These are phyloP conservation scores for Archegozetes longisetosus DNA, from an alignment of 1,140 invertebrate genomes.

Conservation along the genomic window DNA sequence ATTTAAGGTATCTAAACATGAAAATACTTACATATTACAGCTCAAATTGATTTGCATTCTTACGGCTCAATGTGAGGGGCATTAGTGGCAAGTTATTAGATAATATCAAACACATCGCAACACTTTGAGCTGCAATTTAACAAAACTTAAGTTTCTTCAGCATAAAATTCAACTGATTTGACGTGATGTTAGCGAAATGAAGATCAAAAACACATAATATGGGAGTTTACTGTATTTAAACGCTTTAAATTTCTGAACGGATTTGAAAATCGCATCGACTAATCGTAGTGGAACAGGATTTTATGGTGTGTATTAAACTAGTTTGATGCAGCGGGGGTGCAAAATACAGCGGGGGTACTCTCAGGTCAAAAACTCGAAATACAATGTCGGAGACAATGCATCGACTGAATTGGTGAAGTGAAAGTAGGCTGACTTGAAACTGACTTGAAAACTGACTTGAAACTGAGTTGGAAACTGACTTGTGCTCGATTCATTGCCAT, in stretches of 20 bases:
- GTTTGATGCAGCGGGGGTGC: not conserved
- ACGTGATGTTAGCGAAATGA: too few species aligned
- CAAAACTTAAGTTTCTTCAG: too few species aligned
- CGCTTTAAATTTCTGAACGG: not conserved
- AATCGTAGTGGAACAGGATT: not conserved
- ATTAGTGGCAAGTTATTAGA: too few species aligned
- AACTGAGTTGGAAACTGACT: not conserved
- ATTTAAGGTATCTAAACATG: too few species aligned
- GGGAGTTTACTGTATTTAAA: not conserved
- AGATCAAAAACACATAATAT: too few species aligned
- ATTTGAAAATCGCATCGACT: not conserved
- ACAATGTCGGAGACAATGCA: not conserved
- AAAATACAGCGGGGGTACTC: not conserved
- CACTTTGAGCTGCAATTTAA: too few species aligned
- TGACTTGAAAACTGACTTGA: not conserved
- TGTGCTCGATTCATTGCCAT: not conserved
- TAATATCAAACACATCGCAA: too few species aligned
- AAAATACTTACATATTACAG: too few species aligned
- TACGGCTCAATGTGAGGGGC: too few species aligned
- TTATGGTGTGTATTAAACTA: not conserved
- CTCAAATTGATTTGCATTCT: too few species aligned
- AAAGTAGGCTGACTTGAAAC: not conserved
- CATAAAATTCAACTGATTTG: too few species aligned
- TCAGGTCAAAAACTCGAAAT: not conserved
- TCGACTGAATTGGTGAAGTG: not conserved